Conservation (phyloP, 2,888 invertebrate genomes). For the Plagodis pulveraria region DNA sequence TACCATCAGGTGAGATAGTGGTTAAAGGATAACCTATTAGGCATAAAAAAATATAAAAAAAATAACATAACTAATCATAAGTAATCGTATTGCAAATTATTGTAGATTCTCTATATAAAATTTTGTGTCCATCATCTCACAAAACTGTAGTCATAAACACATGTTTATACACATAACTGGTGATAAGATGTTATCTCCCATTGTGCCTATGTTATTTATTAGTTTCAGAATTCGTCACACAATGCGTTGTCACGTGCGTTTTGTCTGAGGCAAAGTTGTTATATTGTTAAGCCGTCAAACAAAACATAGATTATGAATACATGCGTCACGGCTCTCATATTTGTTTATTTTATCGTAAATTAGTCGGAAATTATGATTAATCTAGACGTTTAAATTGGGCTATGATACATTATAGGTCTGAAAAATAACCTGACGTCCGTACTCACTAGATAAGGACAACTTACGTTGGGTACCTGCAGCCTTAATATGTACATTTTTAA, state of each 20-base stretch:
- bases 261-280: conserved; percentile 22
- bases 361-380: conserved; percentile 70
- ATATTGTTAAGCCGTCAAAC: conserved; percentile 43
- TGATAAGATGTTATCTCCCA: conserved; percentile 12
- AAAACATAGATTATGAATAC: conserved; percentile 38
- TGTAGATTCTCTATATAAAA: too few relatives aligned
- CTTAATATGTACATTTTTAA: too few relatives aligned
- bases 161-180: neutral
- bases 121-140: neutral
- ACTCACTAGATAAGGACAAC: neutral
- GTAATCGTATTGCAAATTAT: too few relatives aligned
- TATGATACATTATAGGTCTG: neutral
- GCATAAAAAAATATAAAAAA: too few relatives aligned
- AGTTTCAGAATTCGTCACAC: conserved; percentile 16
- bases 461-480: too few relatives aligned
- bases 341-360: conserved; percentile 64
- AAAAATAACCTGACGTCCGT: neutral
- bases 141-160: neutral
- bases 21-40: too few relatives aligned
- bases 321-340: conserved; percentile 62
- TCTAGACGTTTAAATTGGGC: conserved; percentile 64
- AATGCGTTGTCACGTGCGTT: conserved; percentile 23
- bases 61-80: too few relatives aligned
- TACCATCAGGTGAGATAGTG: too few relatives aligned
- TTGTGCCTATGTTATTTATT: conserved; percentile 6